Conservation (phyloP, 2,113 vertebrate genomes). For the Rhea pennata region DNA sequence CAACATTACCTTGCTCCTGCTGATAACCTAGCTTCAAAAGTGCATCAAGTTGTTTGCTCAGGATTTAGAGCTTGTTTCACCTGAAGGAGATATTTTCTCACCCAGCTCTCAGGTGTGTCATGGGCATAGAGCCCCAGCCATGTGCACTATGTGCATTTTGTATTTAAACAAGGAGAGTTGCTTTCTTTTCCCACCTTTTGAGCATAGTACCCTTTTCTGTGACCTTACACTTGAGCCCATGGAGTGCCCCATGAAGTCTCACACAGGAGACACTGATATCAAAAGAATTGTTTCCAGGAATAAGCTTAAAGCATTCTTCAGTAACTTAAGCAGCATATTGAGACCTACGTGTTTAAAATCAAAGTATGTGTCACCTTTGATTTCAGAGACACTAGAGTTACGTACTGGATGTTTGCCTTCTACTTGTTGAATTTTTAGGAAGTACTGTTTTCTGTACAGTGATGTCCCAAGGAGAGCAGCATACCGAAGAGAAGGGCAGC, state of each 20-base stretch:
- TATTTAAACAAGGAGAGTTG: no score
- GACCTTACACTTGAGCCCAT: background rate
- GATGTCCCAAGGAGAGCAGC: background rate
- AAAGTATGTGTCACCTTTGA: background rate
- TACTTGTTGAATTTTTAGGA: background rate
- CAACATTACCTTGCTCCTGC: background rate
- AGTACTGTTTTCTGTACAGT: background rate
- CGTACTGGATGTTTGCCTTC: background rate
- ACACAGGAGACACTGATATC: no score
- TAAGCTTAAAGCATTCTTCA: background rate
- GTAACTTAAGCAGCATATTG: background rate
- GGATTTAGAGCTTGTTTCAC: background rate
- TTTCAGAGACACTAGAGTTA: background rate
- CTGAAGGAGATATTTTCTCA: background rate
- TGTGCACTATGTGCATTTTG: no score
- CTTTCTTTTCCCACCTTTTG: no score
- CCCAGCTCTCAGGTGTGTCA: background rate
- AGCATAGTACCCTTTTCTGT: background rate
- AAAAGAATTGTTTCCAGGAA: background rate
- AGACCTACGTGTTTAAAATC: background rate
- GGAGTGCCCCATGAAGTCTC: background rate
- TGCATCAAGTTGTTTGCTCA: background rate
- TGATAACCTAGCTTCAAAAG: background rate
- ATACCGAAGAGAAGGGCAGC: background rate
- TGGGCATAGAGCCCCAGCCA: no score